Percentiles rank a stretch among this genome's conserved stretches.
Evolutionary conservation across 2,888 invertebrate species (phyloP).

Genomic region (Helicoverpa assulta): DNA sequence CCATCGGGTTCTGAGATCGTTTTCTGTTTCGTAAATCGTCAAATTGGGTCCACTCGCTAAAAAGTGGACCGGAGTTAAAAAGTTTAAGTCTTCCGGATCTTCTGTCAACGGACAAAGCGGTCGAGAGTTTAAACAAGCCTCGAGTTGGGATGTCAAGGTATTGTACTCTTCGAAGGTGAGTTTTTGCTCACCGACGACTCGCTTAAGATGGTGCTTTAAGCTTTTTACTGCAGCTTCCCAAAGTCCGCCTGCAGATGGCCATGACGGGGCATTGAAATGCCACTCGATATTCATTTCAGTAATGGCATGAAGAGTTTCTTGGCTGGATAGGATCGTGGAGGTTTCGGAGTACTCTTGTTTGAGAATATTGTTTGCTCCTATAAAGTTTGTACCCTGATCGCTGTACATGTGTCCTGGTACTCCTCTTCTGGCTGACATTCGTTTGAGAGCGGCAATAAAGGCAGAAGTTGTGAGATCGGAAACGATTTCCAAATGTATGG

Average conservation of each 20-base stretch:
- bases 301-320: not conserved
- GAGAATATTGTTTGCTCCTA: conserved; percentile 24
- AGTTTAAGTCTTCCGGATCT: conserved; percentile 6
- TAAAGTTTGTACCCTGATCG: conserved; percentile 28
- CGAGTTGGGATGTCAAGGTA: conserved; percentile 1
- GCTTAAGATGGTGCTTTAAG: conserved; percentile 5
- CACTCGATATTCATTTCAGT: conserved; percentile 17
- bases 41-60: not conserved
- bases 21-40: conserved; percentile 2
- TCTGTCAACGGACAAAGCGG: conserved; percentile 2
- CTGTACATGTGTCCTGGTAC: conserved; percentile 15
- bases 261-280: not conserved
- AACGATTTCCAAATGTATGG: conserved; percentile 24
- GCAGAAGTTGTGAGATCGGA: conserved; percentile 16
- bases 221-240: conserved; percentile 4
- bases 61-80: conserved; percentile 7
- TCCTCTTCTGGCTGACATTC: conserved; percentile 24
- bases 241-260: conserved; percentile 6
- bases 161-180: conserved; percentile 4
- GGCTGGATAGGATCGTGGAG: conserved; percentile 6
- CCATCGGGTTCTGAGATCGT: conserved; percentile 6
- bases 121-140: conserved; percentile 6
- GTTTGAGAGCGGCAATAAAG: conserved; percentile 10
- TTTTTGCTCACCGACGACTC: conserved; percentile 4
- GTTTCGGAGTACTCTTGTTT: conserved; percentile 16